These are phyloP conservation scores for Coremacera marginata DNA, from an alignment of 2,888 invertebrate genomes.

Conservation along the genomic window DNA sequence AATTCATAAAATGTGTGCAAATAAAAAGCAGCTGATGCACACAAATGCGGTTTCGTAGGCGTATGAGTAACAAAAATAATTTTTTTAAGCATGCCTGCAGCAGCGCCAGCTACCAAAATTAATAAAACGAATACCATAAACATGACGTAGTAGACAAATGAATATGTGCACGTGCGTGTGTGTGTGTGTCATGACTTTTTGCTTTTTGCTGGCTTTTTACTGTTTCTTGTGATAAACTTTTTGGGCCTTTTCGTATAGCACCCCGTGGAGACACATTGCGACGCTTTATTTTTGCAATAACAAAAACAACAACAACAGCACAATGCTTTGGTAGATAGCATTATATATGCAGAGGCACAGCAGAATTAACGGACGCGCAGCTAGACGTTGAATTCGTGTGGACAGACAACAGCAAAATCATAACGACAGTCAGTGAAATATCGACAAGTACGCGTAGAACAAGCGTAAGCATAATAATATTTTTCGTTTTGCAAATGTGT, in stretches of 20 bases:
- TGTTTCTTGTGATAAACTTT: constrained; percentile 27
- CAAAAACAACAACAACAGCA: constrained; percentile 35
- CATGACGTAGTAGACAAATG: constrained; percentile 1
- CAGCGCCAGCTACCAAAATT: constrained; percentile 56
- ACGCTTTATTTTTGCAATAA: constrained; percentile 35
- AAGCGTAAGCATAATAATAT: neutral
- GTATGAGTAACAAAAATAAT: constrained; percentile 55
- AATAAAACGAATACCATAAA: constrained; percentile 55
- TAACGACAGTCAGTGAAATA: neutral
- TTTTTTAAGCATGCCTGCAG: constrained; percentile 19
- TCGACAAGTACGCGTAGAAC: neutral
- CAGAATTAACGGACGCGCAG: neutral
- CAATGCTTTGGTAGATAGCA: neutral
- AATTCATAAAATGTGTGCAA: neutral
- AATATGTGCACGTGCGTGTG: neutral
- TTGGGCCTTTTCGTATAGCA: constrained; percentile 59
- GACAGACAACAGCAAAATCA: neutral
- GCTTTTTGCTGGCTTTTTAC: constrained; percentile 32
- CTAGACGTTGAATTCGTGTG: neutral
- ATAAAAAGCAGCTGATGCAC: constrained; percentile 12
- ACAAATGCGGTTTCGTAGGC: constrained; percentile 35
- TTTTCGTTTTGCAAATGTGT: neutral
- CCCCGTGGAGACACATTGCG: constrained; percentile 57
- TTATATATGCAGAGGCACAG: neutral
- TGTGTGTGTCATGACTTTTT: neutral